These are phyloP conservation scores for Drosophila repleta DNA, from an alignment of 1,140 invertebrate species.

Conservation along the genomic window DNA sequence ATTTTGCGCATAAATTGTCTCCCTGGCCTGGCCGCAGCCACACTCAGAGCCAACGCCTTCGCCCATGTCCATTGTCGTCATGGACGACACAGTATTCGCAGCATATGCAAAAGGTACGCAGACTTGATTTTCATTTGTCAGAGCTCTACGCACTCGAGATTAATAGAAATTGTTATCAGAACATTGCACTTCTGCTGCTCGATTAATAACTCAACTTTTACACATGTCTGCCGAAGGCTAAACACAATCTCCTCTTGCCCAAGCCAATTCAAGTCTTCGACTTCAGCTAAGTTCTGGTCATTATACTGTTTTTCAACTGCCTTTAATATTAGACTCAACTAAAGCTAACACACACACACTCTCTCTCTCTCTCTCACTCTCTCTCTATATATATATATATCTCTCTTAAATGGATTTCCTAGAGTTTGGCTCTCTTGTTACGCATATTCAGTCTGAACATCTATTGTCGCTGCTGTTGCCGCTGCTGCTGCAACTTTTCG, in stretches of 20 bases:
- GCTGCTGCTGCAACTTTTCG: constrained; percentile 55
- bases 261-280: background rate
- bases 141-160: background rate
- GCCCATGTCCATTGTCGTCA: background rate
- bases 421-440: constrained; percentile 5
- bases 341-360: too few relatives aligned
- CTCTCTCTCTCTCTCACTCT: too few relatives aligned
- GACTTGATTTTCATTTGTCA: background rate
- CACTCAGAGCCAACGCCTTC: constrained; percentile 10
- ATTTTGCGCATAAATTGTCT: constrained; percentile 40
- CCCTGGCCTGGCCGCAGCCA: constrained; percentile 3
- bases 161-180: constrained; percentile 1
- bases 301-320: background rate
- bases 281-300: too few relatives aligned
- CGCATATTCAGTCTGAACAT: background rate
- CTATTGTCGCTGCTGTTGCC: constrained; percentile 25
- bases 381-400: too few relatives aligned
- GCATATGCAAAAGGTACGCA: constrained; percentile 1
- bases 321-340: background rate
- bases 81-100: background rate
- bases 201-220: background rate
- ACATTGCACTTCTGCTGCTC: background rate
- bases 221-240: background rate
- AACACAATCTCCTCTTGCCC: background rate
- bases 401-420: background rate